Conservation (phyloP, 1,140 invertebrate species). For the Trichonephila inaurata region DNA sequence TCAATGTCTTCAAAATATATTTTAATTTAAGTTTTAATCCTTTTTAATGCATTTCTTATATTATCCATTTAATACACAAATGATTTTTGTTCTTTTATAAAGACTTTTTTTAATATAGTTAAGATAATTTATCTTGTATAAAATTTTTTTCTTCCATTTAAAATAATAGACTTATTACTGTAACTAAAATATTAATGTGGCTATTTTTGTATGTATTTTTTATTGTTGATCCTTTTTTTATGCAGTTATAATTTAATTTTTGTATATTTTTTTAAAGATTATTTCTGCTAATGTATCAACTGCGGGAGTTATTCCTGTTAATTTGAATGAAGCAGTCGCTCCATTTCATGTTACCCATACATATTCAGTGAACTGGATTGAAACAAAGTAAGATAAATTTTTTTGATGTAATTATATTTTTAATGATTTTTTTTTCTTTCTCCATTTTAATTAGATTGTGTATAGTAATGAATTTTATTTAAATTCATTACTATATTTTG, state of each 20-base stretch:
- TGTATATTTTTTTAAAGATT: slow-evolving; percentile 79
- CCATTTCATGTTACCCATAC: slow-evolving; percentile 81
- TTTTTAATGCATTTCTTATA: too few relatives aligned
- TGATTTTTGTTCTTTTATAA: too few relatives aligned
- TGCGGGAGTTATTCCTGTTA: slow-evolving; percentile 81
- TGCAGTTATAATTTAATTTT: too few relatives aligned
- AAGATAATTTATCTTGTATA: too few relatives aligned
- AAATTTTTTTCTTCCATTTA: too few relatives aligned
- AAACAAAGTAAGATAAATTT: slow-evolving; percentile 80
- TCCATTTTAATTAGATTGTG: too few relatives aligned
- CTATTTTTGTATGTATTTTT: background rate
- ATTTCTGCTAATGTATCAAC: slow-evolving; percentile 83
- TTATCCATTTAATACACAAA: too few relatives aligned
- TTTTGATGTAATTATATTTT: background rate
- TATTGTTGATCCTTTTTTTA: background rate
- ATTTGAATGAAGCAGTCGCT: slow-evolving; percentile 80
- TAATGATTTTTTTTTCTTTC: background rate
- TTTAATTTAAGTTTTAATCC: too few relatives aligned
- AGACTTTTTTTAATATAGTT: too few relatives aligned
- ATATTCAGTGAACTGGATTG: slow-evolving; percentile 82
- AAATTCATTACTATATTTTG: background rate
- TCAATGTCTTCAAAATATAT: too few relatives aligned
- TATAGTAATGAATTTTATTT: slow-evolving; percentile 9
- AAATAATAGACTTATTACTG: too few relatives aligned
- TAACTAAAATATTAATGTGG: too few relatives aligned